Evolutionary conservation across 2,888 invertebrate genomes (phyloP), one percentile per base, ranked within the genome.

Genomic region (Prosopocoilus inquinatus): DNA sequence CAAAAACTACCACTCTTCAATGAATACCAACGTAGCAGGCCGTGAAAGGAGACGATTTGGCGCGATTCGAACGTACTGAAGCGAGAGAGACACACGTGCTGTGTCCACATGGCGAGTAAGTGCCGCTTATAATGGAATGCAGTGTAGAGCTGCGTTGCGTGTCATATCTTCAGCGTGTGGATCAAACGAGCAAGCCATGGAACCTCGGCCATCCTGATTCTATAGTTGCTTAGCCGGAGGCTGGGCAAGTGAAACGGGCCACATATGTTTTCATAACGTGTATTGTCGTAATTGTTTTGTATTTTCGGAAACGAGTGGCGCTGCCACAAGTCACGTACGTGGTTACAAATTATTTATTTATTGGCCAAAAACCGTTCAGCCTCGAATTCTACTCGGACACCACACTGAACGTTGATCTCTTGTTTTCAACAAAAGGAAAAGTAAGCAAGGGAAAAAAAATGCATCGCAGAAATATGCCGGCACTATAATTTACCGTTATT

Each of bases 131-230:
- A 61, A 61, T 59, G 61, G 61, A 61, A 61, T 61, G 61, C 61
- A 46, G 46, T 46, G 46, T 46, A 32, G 46, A 46, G 46, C 33
- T 28, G 46, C 33, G 47, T 60, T 59, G 61, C 60, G 63, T 63
- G 63, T 63, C 63, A 61, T 63, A 63, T 63, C 63, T 63, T 50
- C 47, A 39, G 56, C 54, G 57, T 60, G 51, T 54, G 50, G 59
- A 60, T 55, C 61, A 53, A 58, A 54, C 58, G 50, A 28, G 20
- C 20, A 28, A 53, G 59, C 47, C 47, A 47, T 47, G 50, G 50
- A 41, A 43, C 49, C 50, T 52, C 41, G 20, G 44, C 52, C 41
- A 51, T 55, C 45, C 44, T 55, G 55, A 55, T 47, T 51, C 47
- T 35, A 47, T 47, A 35, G 47, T 33, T 13, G 47, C 51, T 44